A percentile compares a stretch with the other conserved stretches of the same genome.
These are phyloP conservation scores for Blomia tropicalis DNA, from an alignment of 2,888 invertebrate genomes.

Conservation along the genomic window DNA sequence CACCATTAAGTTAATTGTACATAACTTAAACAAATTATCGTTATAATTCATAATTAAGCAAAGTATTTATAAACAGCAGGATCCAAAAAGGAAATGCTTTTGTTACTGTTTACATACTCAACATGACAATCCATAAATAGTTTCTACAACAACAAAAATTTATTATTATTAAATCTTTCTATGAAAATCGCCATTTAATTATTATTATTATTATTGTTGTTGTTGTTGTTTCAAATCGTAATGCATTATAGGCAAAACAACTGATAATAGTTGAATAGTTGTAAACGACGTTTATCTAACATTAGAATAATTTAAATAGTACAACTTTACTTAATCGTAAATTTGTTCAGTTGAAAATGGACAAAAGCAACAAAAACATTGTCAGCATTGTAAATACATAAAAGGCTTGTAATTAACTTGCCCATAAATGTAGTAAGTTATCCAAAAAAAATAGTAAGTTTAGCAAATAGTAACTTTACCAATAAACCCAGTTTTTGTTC, in stretches of 20 bases:
- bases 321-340: neutral
- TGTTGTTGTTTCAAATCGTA: neutral
- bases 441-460: too few species aligned
- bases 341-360: neutral
- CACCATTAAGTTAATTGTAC: slow-evolving; percentile 12
- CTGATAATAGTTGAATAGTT: neutral
- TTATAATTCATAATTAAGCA: slow-evolving; percentile 14
- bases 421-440: too few species aligned
- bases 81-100: too few species aligned
- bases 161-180: too few species aligned
- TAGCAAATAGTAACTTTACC: too few species aligned
- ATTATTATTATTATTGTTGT: too few species aligned
- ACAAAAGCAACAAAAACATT: neutral
- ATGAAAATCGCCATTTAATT: too few species aligned
- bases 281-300: too few species aligned
- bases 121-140: too few species aligned
- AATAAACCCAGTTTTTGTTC: too few species aligned
- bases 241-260: neutral
- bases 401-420: too few species aligned
- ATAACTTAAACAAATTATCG: slow-evolving; percentile 12
- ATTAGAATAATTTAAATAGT: neutral
- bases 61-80: neutral
- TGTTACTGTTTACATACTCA: too few species aligned
- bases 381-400: neutral
- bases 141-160: neutral